phyloP scores from a whole-genome alignment of 2,888 invertebrate genomes.

The Plusia festucae region DNA sequence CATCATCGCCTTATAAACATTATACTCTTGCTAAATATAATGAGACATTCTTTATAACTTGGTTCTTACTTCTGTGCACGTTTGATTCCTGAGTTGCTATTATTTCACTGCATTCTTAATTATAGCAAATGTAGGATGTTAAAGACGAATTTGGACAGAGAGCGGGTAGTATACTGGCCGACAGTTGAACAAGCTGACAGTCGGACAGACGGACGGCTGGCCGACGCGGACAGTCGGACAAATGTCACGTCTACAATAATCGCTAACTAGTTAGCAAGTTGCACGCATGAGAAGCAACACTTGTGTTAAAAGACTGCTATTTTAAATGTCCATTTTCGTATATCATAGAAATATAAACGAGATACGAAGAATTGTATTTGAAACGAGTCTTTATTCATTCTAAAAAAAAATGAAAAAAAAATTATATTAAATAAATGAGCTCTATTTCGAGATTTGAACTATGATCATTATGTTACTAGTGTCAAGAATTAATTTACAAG shows the following conservation, averaged over 20 bases:
- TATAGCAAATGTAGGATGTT: background rate
- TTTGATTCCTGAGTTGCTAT: background rate
- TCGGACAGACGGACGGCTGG: background rate
- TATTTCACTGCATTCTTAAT: background rate
- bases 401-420: too few relatives aligned
- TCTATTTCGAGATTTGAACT: background rate
- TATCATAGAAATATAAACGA: background rate
- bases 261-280: conserved; percentile 36
- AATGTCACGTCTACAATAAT: conserved; percentile 47
- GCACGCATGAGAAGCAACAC: conserved; percentile 13
- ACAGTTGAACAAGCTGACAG: background rate
- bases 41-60: too few relatives aligned
- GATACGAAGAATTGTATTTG: background rate
- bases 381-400: background rate
- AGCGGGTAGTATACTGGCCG: background rate
- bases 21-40: background rate
- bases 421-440: too few relatives aligned
- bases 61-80: background rate
- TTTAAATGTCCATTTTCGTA: background rate
- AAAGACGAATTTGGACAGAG: background rate
- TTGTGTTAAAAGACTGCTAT: conserved; percentile 24
- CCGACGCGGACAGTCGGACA: conserved; percentile 10
- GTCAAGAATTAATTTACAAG: too few relatives aligned
- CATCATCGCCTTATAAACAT: background rate
- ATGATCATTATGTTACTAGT: too few relatives aligned